Evolutionary conservation across 2,797 vertebrate species (phyloP).

Genomic region (Philypnodon macrostomus): DNA sequence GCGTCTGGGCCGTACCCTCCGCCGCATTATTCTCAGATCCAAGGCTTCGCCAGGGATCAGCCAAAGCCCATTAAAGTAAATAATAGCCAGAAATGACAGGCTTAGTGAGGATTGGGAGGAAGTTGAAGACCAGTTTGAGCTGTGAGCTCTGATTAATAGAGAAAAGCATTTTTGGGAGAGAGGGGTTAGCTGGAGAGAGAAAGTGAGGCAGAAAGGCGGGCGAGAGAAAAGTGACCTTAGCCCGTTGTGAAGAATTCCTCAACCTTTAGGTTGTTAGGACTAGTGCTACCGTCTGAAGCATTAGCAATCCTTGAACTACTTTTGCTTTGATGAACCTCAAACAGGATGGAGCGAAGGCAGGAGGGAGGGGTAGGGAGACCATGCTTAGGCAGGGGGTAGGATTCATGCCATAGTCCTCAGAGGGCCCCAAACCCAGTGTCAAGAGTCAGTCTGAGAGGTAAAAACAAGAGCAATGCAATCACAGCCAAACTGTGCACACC

Average conservation of each 20-base stretch:
- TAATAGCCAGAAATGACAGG: slow-evolving; percentile 99
- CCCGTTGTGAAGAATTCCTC: slow-evolving; percentile 95
- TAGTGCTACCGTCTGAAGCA: slow-evolving; percentile 91
- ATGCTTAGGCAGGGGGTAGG: slow-evolving; percentile 50
- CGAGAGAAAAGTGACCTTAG: slow-evolving; percentile 90
- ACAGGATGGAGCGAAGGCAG: slow-evolving; percentile 64
- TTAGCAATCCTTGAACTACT: slow-evolving; percentile 94
- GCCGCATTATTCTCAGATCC: slow-evolving; percentile 99
- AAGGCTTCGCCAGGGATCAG: slow-evolving; percentile 99
- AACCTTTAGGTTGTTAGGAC: slow-evolving; percentile 94
- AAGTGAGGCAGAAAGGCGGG: slow-evolving; percentile 44
- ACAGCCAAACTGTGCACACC: slow-evolving; percentile 14
- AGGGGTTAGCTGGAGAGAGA: slow-evolving; percentile 83
- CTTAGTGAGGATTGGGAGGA: slow-evolving; percentile 99
- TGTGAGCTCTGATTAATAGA: slow-evolving; percentile 99
- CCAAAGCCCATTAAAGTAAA: slow-evolving; percentile 99
- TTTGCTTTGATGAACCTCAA: slow-evolving; percentile 93
- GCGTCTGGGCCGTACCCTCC: slow-evolving; percentile 91
- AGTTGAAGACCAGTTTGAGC: slow-evolving; percentile 99
- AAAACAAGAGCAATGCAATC: slow-evolving; percentile 53
- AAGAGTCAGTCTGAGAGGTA: slow-evolving; percentile 83
- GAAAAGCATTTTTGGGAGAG: slow-evolving; percentile 95
- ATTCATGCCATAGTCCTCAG: slow-evolving; percentile 78
- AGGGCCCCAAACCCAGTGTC: slow-evolving; percentile 82
- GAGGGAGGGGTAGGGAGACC: slow-evolving; percentile 14